Conservation (phyloP, 2,113 vertebrate species). For the Hydropotes inermis region DNA sequence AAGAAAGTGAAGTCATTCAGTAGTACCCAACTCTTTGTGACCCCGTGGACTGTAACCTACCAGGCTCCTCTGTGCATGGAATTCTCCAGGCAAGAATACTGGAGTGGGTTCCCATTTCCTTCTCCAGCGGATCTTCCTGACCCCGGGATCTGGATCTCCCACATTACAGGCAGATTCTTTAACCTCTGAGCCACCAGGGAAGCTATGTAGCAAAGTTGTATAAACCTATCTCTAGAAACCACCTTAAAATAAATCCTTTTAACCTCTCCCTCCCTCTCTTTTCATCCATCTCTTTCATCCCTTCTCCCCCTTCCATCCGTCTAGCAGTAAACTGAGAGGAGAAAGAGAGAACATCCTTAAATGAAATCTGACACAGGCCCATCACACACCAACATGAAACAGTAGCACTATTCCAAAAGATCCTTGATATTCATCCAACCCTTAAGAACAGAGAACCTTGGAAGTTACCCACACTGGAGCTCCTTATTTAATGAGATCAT, state of each 20-base stretch:
- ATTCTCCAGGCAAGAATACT: not conserved
- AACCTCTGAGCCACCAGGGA: not conserved
- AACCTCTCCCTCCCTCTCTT: not conserved
- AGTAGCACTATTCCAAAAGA: not conserved
- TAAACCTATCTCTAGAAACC: not conserved
- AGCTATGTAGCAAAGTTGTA: not conserved
- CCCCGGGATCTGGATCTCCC: not conserved
- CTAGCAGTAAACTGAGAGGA: not conserved
- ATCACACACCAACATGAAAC: not conserved
- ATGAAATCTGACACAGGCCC: not conserved
- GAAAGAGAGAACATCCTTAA: not conserved
- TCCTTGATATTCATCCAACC: not conserved
- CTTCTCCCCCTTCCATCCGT: not conserved
- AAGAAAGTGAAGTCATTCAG: not conserved
- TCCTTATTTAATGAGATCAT: not conserved
- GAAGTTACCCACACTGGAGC: not conserved
- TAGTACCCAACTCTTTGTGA: fast-evolving
- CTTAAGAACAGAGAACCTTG: not conserved
- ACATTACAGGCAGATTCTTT: not conserved
- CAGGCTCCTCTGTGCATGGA: not conserved
- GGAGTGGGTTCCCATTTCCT: not conserved
- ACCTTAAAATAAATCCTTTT: not conserved
- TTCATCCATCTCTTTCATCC: not conserved
- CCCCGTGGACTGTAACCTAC: not conserved
- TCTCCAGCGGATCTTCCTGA: not conserved